Evolutionary conservation across 2,888 invertebrate species (phyloP), one percentile per base, ranked within the genome.

Genomic region (Caenorhabditis sinica): DNA sequence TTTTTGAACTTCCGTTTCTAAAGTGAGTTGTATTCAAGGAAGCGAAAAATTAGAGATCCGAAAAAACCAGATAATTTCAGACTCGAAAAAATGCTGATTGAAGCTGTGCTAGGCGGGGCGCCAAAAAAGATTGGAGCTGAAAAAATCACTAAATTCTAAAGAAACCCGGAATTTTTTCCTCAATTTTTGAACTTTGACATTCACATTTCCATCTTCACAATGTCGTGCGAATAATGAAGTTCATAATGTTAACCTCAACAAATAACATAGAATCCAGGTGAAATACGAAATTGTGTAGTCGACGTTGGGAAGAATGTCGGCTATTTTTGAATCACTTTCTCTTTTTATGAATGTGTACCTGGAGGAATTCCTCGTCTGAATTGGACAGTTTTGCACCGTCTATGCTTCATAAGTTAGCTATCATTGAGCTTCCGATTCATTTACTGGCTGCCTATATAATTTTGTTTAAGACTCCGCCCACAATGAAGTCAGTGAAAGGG

Each of bases 51-150:
- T n/a, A n/a, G n/a, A n/a, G 6, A 51, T 68, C 9, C 6, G 9
- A 60, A 8, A 28, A 6, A 6, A 15, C n/a, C n/a, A n/a, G n/a
- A n/a, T n/a, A 15, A 58, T 72, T 72, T 56, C 30, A 72, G 72
- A 72, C 25, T 80, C 15, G 80, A 80, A 40, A 80, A 80, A 43
- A 72, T 80, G 61, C 61, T 72, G 17, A 72, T 80, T 15, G 80
- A 80, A 43, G 11, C 53, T 3, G 1, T 49, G 8, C 4, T 49
- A n/a, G 36, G 36, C 20, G 6, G 36, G 9, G 1, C 28, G 1
- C 30, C n/a, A 28, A 3, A 25, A 0, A 25, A 17, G 30, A 3
- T 23, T 4, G 30, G 30, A 5, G 15, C 1, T 4, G 1, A 30
- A 17, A n/a, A 17, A 58, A 36, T 17, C 6, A 36, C 36, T n/a